Percentiles rank a stretch among this genome's conserved stretches.
phyloP scores from a whole-genome alignment of 2,113 vertebrate genomes.

The Chaetops frenatus region DNA sequence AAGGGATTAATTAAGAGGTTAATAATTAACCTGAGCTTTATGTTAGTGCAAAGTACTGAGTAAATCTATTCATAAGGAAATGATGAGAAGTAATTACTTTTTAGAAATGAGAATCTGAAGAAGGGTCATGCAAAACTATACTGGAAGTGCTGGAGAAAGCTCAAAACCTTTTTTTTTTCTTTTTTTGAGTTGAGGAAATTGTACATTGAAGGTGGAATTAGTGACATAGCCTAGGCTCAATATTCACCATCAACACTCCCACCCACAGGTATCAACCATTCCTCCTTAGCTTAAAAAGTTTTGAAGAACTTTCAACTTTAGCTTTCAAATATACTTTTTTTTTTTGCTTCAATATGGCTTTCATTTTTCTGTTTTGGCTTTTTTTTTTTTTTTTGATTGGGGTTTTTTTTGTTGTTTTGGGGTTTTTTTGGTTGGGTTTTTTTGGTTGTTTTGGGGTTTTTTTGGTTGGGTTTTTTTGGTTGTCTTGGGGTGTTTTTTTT shows the following conservation, averaged over 20 bases:
- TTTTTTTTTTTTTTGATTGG: background rate
- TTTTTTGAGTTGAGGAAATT: background rate
- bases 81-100: background rate
- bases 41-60: slow-evolving; percentile 14
- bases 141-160: background rate
- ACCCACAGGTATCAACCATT: background rate
- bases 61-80: background rate
- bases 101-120: background rate
- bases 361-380: background rate
- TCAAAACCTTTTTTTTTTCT: background rate
- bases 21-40: background rate
- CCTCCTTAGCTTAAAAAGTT: background rate
- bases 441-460: background rate
- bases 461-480: too few species aligned
- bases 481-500: background rate
- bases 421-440: background rate
- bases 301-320: background rate
- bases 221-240: background rate
- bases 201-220: background rate
- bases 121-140: background rate
- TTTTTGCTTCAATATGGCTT: background rate
- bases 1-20: background rate
- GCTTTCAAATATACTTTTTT: background rate
- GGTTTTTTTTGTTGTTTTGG: background rate
- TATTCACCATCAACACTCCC: background rate